Evolutionary conservation across 2,888 invertebrate genomes (phyloP), one percentile per base, ranked within the genome.

Genomic region (Polyommatus iphigenia): DNA sequence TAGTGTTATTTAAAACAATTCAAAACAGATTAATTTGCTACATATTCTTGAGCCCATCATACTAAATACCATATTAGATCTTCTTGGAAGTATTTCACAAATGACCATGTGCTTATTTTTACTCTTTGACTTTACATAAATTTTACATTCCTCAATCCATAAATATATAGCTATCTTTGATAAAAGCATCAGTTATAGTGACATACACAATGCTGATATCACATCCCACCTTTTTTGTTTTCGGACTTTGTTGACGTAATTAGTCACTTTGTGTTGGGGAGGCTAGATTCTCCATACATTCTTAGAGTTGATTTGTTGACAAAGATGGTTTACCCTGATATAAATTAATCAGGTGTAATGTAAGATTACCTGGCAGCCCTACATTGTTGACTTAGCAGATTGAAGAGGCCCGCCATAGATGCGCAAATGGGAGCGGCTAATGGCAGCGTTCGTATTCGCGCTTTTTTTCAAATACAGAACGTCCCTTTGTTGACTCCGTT

Each of bases 401-500:
- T 92, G 92, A 92, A 93, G 92, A 92, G 92, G 87, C 88, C 85
- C 85, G 86, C 90, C 89, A 91, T 91, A 91, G 89, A 89, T 86
- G 87, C 86, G 84, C 91, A 91, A 92, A 92, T 91, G 89, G 91
- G 89, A 89, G 85, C 90, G 87, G 91, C 91, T 93, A 93, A 93
- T 93, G 91, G 93, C 88, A 85, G 90, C 89, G 88, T 89, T 89
- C 88, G 89, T 87, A 88, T 92, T 91, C 91, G 92, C 92, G 89
- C 88, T 90, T 92, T 92, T 91, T 86, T 85, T 91, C 87, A 88
- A 89, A 89, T 85, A 89, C 89, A 91, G 89, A 89, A 88, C 91
- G 87, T 92, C 91, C 91, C 92, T 93, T 93, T 93, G 93, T 93
- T 91, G 90, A 90, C 89, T 90, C 84, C 85, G 84, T 87, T 84